Evolutionary conservation across 2,113 vertebrate genomes (phyloP).

Genomic region (Panthera leo): DNA sequence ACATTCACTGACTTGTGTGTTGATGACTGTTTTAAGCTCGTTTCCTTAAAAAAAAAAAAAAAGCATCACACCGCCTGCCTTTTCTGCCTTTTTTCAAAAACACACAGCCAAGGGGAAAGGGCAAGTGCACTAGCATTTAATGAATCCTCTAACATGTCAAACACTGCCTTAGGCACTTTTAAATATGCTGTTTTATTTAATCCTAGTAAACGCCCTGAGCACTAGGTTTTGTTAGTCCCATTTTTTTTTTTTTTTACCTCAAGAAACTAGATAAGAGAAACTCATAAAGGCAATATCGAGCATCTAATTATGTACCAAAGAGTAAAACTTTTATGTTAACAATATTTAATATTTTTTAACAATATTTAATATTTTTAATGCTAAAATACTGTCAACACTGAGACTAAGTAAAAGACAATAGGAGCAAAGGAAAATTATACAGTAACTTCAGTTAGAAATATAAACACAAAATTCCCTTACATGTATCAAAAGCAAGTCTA

Average conservation of each 20-base stretch:
- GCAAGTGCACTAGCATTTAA: slow-evolving; percentile 40
- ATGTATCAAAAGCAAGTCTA: background rate
- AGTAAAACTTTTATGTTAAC: background rate
- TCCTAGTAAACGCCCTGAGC: slow-evolving; percentile 1
- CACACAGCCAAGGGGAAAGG: slow-evolving; percentile 58
- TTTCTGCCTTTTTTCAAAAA: slow-evolving; percentile 50
- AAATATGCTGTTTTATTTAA: slow-evolving; percentile 51
- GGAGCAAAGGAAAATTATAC: background rate
- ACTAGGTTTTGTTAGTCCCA: background rate
- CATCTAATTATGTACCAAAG: background rate
- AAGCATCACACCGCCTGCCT: background rate
- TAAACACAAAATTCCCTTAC: background rate
- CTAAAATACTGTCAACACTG: background rate
- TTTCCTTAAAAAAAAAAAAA: background rate
- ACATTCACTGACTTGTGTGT: slow-evolving; percentile 24
- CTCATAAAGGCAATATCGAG: background rate
- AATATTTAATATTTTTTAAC: background rate
- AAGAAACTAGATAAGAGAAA: slow-evolving; percentile 14
- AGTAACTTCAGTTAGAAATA: background rate
- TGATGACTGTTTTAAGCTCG: slow-evolving; percentile 68
- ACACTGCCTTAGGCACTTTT: slow-evolving; percentile 38
- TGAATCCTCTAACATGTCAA: slow-evolving; percentile 26
- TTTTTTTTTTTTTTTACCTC: background rate
- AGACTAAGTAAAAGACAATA: background rate
- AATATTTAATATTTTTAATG: background rate